Evolutionary conservation across 2,888 invertebrate genomes (phyloP), one percentile per base, ranked within the genome.

Genomic region (Ernsta delagoae): DNA sequence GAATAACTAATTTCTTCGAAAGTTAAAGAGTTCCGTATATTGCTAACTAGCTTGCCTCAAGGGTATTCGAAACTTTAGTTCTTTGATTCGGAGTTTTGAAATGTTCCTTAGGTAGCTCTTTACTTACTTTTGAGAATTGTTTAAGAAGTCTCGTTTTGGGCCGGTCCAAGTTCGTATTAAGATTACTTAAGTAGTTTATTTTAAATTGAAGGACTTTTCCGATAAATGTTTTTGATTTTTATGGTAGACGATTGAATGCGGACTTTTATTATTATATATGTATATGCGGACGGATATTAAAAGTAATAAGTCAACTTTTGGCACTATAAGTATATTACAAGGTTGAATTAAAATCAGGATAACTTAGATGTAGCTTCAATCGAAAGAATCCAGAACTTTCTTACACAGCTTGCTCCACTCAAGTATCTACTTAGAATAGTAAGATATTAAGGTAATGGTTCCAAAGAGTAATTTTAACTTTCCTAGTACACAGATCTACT

Each of bases 1-100:
- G 66, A 67, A 67, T 67, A 67, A 54, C 54, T 54, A 67, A 67
- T 67, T 67, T 61, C 60, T 67, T 67, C 4, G 43, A 16, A 48
- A 45, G 43, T 65, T 65, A 9, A 67, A 24, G 41, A 43, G 59
- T 53, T 65, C n/a, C 34, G 50, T 53, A 34, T 36, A 45, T 57
- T 24, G 5, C 59, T 65, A 65, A 59, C 65, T 59, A 59, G 59
- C 5, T 45, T 36, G 65, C 50, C 65, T 59, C 50, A 57, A 65
- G 65, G 65, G 48, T 50, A n/a, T 39, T 59, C 8, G 12, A 12
- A 16, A 60, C 43, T 66, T 60, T 0, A 16, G 41, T 43, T 41
- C 66, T 41, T 43, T 36, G 50, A 60, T 36, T 53, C 53, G 12
- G n/a, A 53, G 48, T 48, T 66, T 53, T 16, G 12, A 50, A 65